Conservation (phyloP, 2,888 invertebrate genomes). For the Heliconius erato region DNA sequence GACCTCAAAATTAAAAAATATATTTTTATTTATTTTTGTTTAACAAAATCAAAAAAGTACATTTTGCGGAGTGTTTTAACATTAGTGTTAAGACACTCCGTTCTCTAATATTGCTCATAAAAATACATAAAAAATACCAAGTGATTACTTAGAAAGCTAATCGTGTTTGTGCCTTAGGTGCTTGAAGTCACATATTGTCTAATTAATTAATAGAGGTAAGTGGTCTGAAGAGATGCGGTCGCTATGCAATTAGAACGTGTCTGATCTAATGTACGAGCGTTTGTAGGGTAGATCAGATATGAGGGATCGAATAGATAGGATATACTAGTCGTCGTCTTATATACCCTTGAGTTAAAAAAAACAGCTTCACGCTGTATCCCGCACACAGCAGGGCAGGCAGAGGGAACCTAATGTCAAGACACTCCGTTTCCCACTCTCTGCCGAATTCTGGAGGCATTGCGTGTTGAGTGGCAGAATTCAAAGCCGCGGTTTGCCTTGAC, state of each 20-base stretch:
- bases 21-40: too few relatives aligned
- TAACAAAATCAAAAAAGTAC: too few relatives aligned
- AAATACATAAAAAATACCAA: not conserved
- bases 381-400: too few relatives aligned
- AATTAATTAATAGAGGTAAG: conserved; percentile 13
- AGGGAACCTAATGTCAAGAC: too few relatives aligned
- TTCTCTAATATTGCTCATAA: not conserved
- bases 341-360: too few relatives aligned
- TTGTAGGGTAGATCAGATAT: not conserved
- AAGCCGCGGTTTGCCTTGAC: too few relatives aligned
- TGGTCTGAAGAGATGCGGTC: conserved; percentile 1
- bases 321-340: not conserved
- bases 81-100: not conserved
- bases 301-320: not conserved
- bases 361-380: too few relatives aligned
- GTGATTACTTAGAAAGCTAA: not conserved
- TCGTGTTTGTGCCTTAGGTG: not conserved
- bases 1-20: too few relatives aligned
- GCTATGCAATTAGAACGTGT: conserved; percentile 4
- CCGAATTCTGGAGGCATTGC: too few relatives aligned
- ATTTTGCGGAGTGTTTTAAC: too few relatives aligned
- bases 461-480: too few relatives aligned
- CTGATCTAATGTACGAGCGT: not conserved
- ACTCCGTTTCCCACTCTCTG: too few relatives aligned
- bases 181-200: not conserved